phyloP scores from a whole-genome alignment of 2,888 invertebrate genomes.

The Coelinius sp. region DNA sequence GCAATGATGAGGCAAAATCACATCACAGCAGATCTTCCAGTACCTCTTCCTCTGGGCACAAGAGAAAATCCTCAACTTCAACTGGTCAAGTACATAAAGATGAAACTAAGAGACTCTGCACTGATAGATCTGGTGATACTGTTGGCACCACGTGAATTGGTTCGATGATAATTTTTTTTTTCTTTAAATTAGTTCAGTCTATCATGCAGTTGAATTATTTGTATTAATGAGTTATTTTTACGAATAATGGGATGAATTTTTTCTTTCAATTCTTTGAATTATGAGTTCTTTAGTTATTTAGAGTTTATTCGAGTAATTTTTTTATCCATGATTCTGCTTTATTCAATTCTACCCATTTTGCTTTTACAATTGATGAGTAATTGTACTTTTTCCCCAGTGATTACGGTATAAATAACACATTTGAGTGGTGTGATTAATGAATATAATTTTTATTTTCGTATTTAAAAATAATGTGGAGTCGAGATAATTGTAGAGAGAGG shows the following conservation, averaged over 20 bases:
- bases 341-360: neutral
- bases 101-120: neutral
- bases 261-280: neutral
- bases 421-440: constrained; percentile 7
- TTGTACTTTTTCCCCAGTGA: neutral
- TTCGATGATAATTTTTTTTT: neutral
- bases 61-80: neutral
- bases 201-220: neutral
- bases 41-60: constrained; percentile 13
- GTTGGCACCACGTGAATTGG: constrained; percentile 16
- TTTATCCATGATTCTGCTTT: neutral
- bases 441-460: constrained; percentile 18
- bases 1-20: neutral
- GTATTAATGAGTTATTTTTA: neutral
- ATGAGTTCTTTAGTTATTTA: neutral
- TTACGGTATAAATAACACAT: constrained; percentile 17
- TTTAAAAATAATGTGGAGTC: neutral
- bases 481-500: neutral
- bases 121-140: neutral
- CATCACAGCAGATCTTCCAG: constrained; percentile 5
- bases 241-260: neutral
- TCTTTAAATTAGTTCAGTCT: neutral
- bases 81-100: constrained; percentile 6
- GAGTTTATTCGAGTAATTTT: neutral
- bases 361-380: neutral